These are phyloP conservation scores for Dolichomitus sp. DNA, from an alignment of 2,888 invertebrate genomes.

Conservation along the genomic window DNA sequence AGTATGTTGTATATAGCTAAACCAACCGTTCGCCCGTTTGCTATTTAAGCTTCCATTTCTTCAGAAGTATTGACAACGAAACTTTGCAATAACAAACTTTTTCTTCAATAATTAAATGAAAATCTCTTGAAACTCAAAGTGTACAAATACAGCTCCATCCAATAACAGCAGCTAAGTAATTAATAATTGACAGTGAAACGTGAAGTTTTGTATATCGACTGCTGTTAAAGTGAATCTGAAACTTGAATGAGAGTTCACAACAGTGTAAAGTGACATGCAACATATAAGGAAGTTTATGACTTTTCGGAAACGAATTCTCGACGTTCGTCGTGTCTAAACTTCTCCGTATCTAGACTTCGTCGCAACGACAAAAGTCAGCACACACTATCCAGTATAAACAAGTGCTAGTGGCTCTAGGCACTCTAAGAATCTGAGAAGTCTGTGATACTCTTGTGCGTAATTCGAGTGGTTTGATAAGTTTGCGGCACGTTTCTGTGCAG, in stretches of 20 bases:
- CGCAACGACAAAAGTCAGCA: neutral
- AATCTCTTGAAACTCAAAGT: neutral
- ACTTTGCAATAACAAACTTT: constrained; percentile 18
- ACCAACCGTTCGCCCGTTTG: constrained; percentile 5
- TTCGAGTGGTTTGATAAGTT: constrained; percentile 48
- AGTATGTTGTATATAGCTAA: neutral
- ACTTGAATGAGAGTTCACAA: neutral
- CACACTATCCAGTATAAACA: neutral
- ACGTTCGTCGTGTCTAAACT: neutral
- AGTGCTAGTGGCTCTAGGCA: neutral
- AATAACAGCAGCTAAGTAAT: neutral
- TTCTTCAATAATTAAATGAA: neutral
- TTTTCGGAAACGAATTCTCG: neutral
- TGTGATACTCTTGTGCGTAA: constrained; percentile 56
- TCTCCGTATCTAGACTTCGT: neutral
- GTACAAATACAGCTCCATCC: neutral
- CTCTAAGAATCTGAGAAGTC: constrained; percentile 47
- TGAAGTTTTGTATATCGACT: neutral
- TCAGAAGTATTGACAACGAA: neutral
- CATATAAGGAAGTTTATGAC: neutral
- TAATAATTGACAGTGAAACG: neutral
- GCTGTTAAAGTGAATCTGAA: neutral
- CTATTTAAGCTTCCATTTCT: neutral
- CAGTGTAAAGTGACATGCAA: too few relatives aligned
- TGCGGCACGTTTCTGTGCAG: neutral